Base-by-base conservation (phyloP, 1,140 invertebrate genomes). In the Stratiolaelaps scimitus region DNA sequence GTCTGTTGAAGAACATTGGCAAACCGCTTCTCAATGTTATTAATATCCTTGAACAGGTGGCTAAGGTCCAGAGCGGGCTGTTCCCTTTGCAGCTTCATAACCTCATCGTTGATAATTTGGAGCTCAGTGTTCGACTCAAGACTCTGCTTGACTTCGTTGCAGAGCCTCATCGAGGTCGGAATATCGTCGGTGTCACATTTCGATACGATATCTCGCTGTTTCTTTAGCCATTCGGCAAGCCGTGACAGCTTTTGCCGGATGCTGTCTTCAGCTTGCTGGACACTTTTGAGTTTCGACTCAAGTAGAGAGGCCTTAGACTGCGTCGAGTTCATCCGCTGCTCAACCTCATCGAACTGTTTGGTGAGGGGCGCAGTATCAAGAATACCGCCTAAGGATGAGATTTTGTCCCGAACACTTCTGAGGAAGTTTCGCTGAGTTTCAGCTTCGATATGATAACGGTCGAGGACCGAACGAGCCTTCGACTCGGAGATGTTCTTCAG, bases 111-210 rank as follows among this genome's bases (percentile, higher is more conserved):
- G 53, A 60, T 60, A 2, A 29, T 26, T 34, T 60, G 53, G 10
- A 60, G 53, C 53, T 60, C 53, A 23, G 4, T 60, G 20, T 34
- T 60, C 23, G 53, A 60, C 20, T 60, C 53, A 15, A 60, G 53
- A 15, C 23, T 60, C 15, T 68, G 85, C 81, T 44, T 68, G 17
- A 7, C 92, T 79, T 69, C 89, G 80, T 66, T 83, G 81, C 43
- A 92, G 76, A 65, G 93, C 85, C 73, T 88, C 87, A 2, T 81
- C 80, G 73, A 89, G 89, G 70, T 89, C 26, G 53, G 34, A 60
- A 60, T 60, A 60, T 60, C 53, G 23, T 60, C 53, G 26, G 53
- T 60, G 53, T 95, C 91, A 75, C 88, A 92, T 75, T 88, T 89
- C 13, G 89, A 85, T 0, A 93, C 82, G 56, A 85, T 81, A 73